Conservation (phyloP, 1,140 invertebrate genomes). For the Akabosia matsudoensis region DNA sequence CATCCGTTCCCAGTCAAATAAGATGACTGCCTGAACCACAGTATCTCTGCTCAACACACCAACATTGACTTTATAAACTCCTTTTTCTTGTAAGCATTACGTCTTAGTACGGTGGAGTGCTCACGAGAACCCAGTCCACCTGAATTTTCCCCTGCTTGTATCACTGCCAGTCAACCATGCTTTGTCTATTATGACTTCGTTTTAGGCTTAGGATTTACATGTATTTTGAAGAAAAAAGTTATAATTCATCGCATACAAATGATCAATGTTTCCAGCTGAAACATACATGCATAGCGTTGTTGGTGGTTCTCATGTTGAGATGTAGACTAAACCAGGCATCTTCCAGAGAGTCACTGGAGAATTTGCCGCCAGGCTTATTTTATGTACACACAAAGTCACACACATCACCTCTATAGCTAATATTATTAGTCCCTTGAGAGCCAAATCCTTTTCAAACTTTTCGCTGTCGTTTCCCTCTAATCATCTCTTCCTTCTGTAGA, state of each 20-base stretch:
- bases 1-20: no score
- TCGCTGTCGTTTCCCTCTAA: background rate
- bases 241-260: background rate
- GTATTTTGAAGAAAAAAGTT: background rate
- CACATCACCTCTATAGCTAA: background rate
- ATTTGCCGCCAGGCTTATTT: constrained; percentile 14
- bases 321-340: background rate
- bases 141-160: no score
- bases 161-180: no score
- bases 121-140: no score
- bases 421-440: background rate
- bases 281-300: background rate
- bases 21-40: no score
- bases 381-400: background rate
- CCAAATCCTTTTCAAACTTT: background rate
- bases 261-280: background rate
- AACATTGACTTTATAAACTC: no score
- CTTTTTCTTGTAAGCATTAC: no score
- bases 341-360: background rate
- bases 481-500: background rate
- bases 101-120: no score
- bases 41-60: no score
- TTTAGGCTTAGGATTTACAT: no score
- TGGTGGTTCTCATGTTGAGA: no score
- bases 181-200: no score